Conservation (phyloP, 2,888 invertebrate species). For the Polietes domitor region DNA sequence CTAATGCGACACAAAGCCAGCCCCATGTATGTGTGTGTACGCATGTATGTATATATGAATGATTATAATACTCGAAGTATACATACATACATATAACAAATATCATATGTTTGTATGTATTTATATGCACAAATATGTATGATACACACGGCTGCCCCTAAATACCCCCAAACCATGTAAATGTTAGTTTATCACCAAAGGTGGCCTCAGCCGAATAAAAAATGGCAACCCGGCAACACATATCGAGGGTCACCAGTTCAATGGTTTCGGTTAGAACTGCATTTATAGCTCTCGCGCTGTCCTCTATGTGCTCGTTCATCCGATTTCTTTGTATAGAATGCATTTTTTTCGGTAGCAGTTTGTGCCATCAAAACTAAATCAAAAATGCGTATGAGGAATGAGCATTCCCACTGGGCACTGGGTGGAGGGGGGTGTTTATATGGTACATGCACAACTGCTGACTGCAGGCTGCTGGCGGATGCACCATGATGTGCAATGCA, state of each 20-base stretch:
- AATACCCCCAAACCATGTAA: slow-evolving; percentile 4
- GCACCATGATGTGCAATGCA: slow-evolving; percentile 57
- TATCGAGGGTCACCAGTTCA: slow-evolving; percentile 50
- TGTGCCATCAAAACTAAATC: slow-evolving; percentile 66
- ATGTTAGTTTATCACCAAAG: slow-evolving; percentile 64
- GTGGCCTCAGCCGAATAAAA: slow-evolving; percentile 57
- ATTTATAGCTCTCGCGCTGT: slow-evolving; percentile 51
- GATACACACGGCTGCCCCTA: slow-evolving; percentile 24
- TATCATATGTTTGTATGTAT: too few species aligned
- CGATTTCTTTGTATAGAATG: slow-evolving; percentile 21
- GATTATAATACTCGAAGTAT: slow-evolving; percentile 1
- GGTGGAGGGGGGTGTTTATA: too few species aligned
- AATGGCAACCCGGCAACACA: slow-evolving; percentile 35
- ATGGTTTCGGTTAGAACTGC: slow-evolving; percentile 63
- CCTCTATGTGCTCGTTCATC: slow-evolving; percentile 43
- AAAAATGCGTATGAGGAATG: slow-evolving; percentile 59
- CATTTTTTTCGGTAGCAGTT: slow-evolving; percentile 56
- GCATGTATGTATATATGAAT: background rate
- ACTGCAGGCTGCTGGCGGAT: slow-evolving; percentile 14
- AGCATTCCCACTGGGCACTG: slow-evolving; percentile 32
- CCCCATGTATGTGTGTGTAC: background rate
- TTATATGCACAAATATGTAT: background rate
- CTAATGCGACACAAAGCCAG: too few species aligned
- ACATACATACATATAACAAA: slow-evolving; percentile 27
- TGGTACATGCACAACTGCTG: background rate